Percentiles rank a stretch among this genome's conserved stretches.
Evolutionary conservation across 1,140 invertebrate genomes (phyloP).

Genomic region (Meloidogyne floridensis): DNA sequence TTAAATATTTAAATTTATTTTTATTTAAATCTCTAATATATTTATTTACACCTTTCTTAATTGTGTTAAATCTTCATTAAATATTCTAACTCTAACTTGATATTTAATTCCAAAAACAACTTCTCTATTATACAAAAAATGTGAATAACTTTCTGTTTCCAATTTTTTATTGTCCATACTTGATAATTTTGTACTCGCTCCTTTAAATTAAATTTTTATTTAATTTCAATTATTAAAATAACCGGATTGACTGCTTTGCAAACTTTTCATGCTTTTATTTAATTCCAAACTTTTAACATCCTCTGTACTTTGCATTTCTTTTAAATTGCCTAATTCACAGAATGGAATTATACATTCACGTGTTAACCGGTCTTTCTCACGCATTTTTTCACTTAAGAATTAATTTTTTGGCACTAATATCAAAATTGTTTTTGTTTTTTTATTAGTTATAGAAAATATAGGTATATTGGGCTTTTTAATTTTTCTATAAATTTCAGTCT

Average conservation of each 20-base stretch:
- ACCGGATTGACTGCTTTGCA: conserved; percentile 46
- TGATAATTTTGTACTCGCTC: conserved; percentile 36
- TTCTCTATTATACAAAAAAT: conserved; percentile 54
- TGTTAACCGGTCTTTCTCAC: conserved; percentile 40
- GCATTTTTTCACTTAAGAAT: conserved; percentile 36
- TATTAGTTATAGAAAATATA: too few species aligned
- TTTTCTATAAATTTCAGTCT: too few species aligned
- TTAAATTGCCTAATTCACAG: conserved; percentile 31
- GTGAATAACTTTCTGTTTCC: conserved; percentile 55
- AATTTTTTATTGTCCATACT: conserved; percentile 34
- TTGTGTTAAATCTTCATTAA: conserved; percentile 10
- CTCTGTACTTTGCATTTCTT: conserved; percentile 18
- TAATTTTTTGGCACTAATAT: neutral
- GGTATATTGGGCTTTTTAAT: too few species aligned
- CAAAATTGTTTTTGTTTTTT: neutral
- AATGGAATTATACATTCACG: conserved; percentile 48
- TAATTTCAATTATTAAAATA: neutral
- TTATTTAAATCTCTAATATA: conserved; percentile 32
- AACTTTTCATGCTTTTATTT: conserved; percentile 50
- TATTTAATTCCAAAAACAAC: conserved; percentile 53
- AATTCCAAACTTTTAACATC: conserved; percentile 26
- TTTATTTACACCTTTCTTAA: conserved; percentile 27
- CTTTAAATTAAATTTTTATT: neutral
- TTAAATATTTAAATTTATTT: conserved; percentile 73
- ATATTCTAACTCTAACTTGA: conserved; percentile 40